A percentile compares a stretch with the other conserved stretches of the same genome.
These are phyloP conservation scores for Mastigias papua DNA, from an alignment of 30 jellyfish, hydroid and myxozoan species.

Conservation along the genomic window DNA sequence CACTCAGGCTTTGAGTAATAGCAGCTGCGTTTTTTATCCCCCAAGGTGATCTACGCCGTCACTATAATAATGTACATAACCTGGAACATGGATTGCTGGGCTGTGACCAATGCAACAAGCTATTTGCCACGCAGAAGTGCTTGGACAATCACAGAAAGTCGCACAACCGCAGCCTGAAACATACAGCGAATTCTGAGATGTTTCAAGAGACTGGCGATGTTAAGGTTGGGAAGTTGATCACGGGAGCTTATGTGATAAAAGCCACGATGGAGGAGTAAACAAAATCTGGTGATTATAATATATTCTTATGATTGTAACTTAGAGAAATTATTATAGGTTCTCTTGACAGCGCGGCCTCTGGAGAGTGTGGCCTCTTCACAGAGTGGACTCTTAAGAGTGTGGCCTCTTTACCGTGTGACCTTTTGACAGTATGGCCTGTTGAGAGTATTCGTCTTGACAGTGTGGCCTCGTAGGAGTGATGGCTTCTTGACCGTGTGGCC, in stretches of 20 bases:
- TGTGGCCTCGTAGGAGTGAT: too few species aligned
- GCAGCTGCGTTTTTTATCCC: background rate
- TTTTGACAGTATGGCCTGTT: too few species aligned
- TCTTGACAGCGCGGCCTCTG: too few species aligned
- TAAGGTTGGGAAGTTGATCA: constrained; percentile 7
- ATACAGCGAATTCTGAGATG: background rate
- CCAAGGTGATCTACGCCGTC: constrained; percentile 97
- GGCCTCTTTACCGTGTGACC: too few species aligned
- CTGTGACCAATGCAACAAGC: constrained; percentile 94
- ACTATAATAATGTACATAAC: constrained; percentile 82
- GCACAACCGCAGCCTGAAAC: constrained; percentile 62
- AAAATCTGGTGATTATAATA: background rate
- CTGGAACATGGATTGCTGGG: constrained; percentile 77
- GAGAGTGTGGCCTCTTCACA: too few species aligned
- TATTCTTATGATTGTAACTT: too few species aligned
- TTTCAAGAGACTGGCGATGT: background rate
- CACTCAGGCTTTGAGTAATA: too few species aligned
- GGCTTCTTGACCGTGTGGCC: too few species aligned
- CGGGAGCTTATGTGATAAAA: background rate
- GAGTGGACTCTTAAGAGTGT: too few species aligned
- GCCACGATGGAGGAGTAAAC: background rate
- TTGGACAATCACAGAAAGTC: constrained; percentile 77
- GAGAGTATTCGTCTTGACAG: too few species aligned
- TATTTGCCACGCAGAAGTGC: constrained; percentile 90
- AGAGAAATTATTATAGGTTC: too few species aligned